Percentiles rank a stretch among this genome's conserved stretches.
Conservation (phyloP, 2,113 vertebrate genomes). For the Circaetus gallicus region DNA sequence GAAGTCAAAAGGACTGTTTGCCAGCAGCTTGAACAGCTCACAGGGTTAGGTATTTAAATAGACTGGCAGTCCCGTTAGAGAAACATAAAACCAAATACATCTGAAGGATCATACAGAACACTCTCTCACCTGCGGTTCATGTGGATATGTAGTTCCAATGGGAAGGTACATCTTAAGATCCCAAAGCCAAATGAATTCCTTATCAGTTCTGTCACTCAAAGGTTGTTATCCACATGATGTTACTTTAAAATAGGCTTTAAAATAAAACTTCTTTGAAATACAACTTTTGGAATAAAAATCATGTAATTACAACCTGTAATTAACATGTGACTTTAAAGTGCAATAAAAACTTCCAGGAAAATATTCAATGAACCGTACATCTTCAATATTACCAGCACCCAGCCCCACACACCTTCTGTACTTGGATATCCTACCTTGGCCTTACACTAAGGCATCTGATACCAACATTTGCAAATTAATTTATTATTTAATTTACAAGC, state of each 20-base stretch:
- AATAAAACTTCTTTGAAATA: slow-evolving; percentile 34
- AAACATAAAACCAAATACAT: not conserved
- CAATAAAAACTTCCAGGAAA: not conserved
- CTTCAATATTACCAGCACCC: not conserved
- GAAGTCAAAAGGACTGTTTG: not conserved
- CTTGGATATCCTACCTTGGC: not conserved
- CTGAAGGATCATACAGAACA: fast-evolving
- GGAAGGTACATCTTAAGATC: slow-evolving; percentile 10
- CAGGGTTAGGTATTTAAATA: not conserved
- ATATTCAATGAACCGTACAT: not conserved
- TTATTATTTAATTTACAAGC: not conserved
- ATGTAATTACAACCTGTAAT: not conserved
- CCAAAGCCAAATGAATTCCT: slow-evolving; percentile 49
- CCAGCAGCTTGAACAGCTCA: not conserved
- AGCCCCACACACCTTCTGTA: not conserved
- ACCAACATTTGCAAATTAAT: not conserved
- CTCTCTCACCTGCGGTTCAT: not conserved
- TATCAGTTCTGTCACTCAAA: slow-evolving; percentile 12
- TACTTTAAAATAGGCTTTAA: slow-evolving; percentile 6
- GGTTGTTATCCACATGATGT: not conserved
- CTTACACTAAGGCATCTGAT: not conserved
- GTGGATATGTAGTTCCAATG: not conserved
- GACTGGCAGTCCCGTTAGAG: not conserved
- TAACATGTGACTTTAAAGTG: not conserved
- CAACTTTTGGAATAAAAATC: slow-evolving; percentile 5